Percentiles rank a stretch among this genome's conserved stretches.
These are phyloP conservation scores for Enteromius unitaeniatus DNA, from an alignment of 2,797 vertebrate species.

Conservation along the genomic window DNA sequence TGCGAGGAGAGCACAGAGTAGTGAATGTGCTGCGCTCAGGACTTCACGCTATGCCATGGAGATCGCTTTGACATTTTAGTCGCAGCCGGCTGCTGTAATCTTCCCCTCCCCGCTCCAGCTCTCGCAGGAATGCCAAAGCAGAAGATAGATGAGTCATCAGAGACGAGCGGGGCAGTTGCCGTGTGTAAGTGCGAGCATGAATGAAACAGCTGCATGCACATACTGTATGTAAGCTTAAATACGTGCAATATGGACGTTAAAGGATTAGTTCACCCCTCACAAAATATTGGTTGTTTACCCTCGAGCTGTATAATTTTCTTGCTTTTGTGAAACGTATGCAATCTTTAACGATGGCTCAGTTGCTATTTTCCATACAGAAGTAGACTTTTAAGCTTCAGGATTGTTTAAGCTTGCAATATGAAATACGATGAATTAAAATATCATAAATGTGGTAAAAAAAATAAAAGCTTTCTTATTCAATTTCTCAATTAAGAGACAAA, in stretches of 20 bases:
- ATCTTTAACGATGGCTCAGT: not conserved
- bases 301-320: not conserved
- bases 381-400: not conserved
- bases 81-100: slow-evolving; percentile 50
- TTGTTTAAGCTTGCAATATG: not conserved
- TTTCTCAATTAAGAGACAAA: not conserved
- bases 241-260: not conserved
- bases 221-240: not conserved
- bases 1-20: not conserved
- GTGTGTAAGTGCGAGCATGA: slow-evolving; percentile 21
- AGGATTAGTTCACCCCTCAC: not conserved
- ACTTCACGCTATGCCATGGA: slow-evolving; percentile 48
- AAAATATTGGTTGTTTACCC: not conserved
- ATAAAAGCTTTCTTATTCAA: not conserved
- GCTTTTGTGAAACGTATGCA: not conserved
- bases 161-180: not conserved
- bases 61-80: slow-evolving; percentile 55
- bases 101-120: slow-evolving; percentile 36
- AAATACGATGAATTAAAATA: not conserved
- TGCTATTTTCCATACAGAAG: not conserved
- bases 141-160: slow-evolving; percentile 55
- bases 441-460: too few relatives aligned
- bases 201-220: slow-evolving; percentile 12
- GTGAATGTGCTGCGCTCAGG: slow-evolving; percentile 29
- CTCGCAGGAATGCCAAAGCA: slow-evolving; percentile 28